Evolutionary conservation across 2,888 invertebrate genomes (phyloP), one percentile per base, ranked within the genome.

Genomic region (Liposcelis brunnea): DNA sequence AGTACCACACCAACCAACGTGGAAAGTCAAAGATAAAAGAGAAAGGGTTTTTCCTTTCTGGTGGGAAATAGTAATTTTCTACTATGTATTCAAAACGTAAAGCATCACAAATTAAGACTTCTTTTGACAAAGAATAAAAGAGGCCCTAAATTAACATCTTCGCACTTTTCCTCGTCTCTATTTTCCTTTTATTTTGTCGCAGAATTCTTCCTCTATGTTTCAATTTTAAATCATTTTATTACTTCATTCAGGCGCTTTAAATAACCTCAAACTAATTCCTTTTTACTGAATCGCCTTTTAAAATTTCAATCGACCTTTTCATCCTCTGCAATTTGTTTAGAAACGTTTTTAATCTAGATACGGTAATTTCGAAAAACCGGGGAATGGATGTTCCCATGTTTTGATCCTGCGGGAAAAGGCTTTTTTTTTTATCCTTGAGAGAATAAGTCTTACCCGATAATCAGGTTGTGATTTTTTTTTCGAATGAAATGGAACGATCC

Each of bases 121-220:
- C 40, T 40, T 40, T 40, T 40, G 40, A 40, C 40, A 40, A 40
- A 40, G 40, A 40, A 40, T 40, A 40, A 40, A 40, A 19, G 40
- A 14, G 19, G n/a, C 40, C 40, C 40, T n/a, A 40, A 40, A 40
- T 40, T 40, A 40, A 40, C 40, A 40, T 40, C 40, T 40, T 40
- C 40, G 40, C 40, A 40, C 40, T 40, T 40, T 40, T 12, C 40
- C 19, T 18, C 40, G 19, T 16, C 35, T 14, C 35, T 35, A 40
- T 40, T 40, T 19, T 14, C 19, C 19, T 14, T 14, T 19, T 40
- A 40, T 40, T 18, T 40, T 18, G 15, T 35, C 15, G 14, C 16
- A 15, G 14, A 15, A 35, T 16, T 16, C 35, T 35, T 35, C 35
- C 26, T 15, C 35, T 16, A 35, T 35, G 35, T 35, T 35, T 35